Percentiles rank a stretch among this genome's conserved stretches.
Conservation (phyloP, 2,113 vertebrate genomes). For the Gadus chalcogrammus region DNA sequence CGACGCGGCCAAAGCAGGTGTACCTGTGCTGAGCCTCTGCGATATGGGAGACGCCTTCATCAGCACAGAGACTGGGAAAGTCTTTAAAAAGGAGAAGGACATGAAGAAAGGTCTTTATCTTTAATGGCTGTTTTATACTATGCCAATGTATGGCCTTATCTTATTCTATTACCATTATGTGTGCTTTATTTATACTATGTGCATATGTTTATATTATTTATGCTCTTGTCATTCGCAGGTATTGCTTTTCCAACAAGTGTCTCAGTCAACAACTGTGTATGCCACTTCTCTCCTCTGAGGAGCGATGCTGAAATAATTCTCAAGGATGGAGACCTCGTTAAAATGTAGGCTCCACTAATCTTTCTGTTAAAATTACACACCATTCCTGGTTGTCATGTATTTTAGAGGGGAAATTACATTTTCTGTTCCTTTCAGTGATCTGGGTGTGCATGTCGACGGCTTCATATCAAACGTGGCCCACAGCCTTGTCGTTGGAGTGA, state of each 20-base stretch:
- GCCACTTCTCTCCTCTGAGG: conserved; percentile 96
- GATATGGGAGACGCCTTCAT: conserved; percentile 92
- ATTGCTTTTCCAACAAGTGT: conserved; percentile 97
- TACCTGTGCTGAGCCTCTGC: conserved; percentile 86
- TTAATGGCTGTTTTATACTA: not conserved
- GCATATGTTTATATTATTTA: not conserved
- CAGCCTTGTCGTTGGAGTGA: conserved; percentile 84
- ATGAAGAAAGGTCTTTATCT: conserved; percentile 90
- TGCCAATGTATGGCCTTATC: not conserved
- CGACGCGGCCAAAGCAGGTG: conserved; percentile 78
- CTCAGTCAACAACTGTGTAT: conserved; percentile 98
- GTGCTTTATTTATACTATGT: not conserved
- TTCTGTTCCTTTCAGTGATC: conserved; percentile 75
- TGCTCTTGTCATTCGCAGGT: conserved; percentile 65
- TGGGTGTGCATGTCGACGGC: conserved; percentile 92
- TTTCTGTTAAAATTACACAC: not conserved
- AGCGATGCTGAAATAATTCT: conserved; percentile 91
- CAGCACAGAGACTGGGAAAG: conserved; percentile 89
- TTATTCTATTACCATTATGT: not conserved
- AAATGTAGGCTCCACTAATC: conserved; percentile 79
- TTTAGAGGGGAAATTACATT: not conserved
- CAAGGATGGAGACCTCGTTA: conserved; percentile 92
- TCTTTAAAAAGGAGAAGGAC: conserved; percentile 98
- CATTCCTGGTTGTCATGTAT: not conserved
- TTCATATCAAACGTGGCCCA: conserved; percentile 95